These are phyloP conservation scores for Lobophora halterata DNA, from an alignment of 2,888 invertebrate species.

Conservation along the genomic window DNA sequence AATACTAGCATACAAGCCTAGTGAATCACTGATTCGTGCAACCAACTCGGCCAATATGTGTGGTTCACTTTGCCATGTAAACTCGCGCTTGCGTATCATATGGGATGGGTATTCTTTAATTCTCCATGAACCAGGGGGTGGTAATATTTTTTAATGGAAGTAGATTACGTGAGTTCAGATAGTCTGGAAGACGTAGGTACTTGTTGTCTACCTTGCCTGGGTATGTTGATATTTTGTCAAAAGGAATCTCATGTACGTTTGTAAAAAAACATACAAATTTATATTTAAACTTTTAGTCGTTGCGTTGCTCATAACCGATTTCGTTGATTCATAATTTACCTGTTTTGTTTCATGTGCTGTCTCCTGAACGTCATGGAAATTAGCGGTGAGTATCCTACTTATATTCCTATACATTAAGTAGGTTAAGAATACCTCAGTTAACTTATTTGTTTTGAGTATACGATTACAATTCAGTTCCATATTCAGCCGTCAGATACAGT, in stretches of 20 bases:
- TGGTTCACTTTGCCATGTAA: conserved; percentile 46
- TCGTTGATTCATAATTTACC: conserved; percentile 15
- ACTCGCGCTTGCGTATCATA: conserved; percentile 42
- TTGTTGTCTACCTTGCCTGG: conserved; percentile 71
- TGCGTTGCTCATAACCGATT: not conserved
- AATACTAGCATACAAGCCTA: conserved; percentile 59
- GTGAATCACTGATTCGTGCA: conserved; percentile 59
- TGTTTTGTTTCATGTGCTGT: conserved; percentile 75
- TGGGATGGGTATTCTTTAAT: conserved; percentile 32
- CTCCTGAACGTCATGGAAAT: conserved; percentile 33
- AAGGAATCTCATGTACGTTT: conserved; percentile 10
- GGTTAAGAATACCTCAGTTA: too few relatives aligned
- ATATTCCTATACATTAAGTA: too few relatives aligned
- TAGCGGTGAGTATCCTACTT: conserved; percentile 63
- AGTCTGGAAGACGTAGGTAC: conserved; percentile 67
- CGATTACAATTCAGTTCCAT: conserved; percentile 4
- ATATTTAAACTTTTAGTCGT: conserved; percentile 2
- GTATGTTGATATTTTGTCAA: conserved; percentile 39
- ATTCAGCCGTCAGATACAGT: conserved; percentile 14
- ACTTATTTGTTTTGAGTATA: too few relatives aligned
- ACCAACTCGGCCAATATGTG: conserved; percentile 46
- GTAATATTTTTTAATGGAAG: conserved; percentile 49
- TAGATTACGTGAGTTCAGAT: conserved; percentile 59
- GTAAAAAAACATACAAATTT: conserved; percentile 8
- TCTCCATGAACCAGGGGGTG: conserved; percentile 31